A percentile compares a stretch with the other conserved stretches of the same genome.
phyloP scores from a whole-genome alignment of 2,113 vertebrate species.

The Melanocharis versteri region DNA sequence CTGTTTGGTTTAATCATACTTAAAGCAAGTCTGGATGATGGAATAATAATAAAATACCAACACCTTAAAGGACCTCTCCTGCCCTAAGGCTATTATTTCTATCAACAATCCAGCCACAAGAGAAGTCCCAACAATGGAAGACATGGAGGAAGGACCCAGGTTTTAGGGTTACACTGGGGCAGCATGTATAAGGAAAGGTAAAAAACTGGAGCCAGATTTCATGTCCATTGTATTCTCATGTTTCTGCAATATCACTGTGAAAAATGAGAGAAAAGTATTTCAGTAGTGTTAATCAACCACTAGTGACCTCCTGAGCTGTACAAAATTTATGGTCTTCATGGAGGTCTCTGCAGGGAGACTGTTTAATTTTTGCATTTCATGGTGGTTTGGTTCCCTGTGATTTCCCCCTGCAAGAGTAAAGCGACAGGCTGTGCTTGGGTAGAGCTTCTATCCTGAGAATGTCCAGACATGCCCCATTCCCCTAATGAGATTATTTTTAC shows the following conservation, averaged over 20 bases:
- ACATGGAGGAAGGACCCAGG: neutral
- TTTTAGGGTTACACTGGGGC: neutral
- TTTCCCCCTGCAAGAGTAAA: neutral
- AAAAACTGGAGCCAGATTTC: neutral
- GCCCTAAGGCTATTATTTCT: neutral
- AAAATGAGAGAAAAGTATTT: neutral
- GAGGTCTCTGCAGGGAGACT: neutral
- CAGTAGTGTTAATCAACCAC: neutral
- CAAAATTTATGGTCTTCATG: neutral
- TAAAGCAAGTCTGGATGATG: neutral
- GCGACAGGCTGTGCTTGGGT: neutral
- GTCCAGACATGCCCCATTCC: neutral
- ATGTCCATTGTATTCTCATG: neutral
- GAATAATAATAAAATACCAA: neutral
- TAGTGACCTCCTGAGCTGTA: neutral
- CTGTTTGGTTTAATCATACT: neutral
- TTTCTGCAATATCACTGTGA: neutral
- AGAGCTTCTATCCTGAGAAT: neutral
- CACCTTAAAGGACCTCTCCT: neutral
- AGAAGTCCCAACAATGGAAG: neutral
- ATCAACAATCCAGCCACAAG: neutral
- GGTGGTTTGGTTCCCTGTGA: neutral
- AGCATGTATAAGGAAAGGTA: neutral
- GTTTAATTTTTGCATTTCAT: neutral
- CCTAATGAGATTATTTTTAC: slow-evolving; percentile 42